These are phyloP conservation scores for Cheilosia pagana DNA, from an alignment of 2,888 invertebrate genomes.

Conservation along the genomic window DNA sequence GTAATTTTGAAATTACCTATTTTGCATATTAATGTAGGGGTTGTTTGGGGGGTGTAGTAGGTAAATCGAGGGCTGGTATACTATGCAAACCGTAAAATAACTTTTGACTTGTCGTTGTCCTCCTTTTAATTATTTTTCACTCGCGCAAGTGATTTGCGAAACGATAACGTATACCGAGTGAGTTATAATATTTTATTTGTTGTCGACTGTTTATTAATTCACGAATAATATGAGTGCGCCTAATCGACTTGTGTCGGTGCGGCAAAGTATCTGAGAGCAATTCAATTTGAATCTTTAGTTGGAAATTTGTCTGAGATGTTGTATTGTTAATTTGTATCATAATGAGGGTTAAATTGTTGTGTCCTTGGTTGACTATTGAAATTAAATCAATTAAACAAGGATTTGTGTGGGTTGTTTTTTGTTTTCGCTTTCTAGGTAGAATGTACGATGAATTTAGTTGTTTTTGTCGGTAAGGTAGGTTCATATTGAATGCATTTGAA, in stretches of 20 bases:
- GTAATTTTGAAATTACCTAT: constrained; percentile 62
- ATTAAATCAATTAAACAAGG: not conserved
- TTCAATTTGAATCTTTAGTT: constrained; percentile 3
- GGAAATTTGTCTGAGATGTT: not conserved
- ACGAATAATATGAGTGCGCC: constrained; percentile 14
- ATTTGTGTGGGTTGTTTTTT: not conserved
- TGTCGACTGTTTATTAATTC: constrained; percentile 12
- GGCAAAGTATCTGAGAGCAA: constrained; percentile 26
- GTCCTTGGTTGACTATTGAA: constrained; percentile 5
- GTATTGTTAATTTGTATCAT: not conserved
- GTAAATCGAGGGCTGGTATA: not conserved
- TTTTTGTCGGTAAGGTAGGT: constrained; percentile 1
- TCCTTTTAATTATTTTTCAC: not conserved
- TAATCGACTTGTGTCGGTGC: constrained; percentile 6
- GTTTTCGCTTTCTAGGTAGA: constrained; percentile 21
- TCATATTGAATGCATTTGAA: no score
- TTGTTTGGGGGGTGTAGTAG: constrained; percentile 21
- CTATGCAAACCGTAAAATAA: constrained; percentile 9
- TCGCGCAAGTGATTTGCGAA: not conserved
- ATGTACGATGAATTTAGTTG: not conserved
- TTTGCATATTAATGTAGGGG: constrained; percentile 62
- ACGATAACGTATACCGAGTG: not conserved
- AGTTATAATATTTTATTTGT: no score
- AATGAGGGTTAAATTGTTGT: constrained; percentile 14
- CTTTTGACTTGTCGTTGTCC: not conserved